Base-by-base conservation (phyloP, 2,888 invertebrate genomes). In the Ormyrus thymus region DNA sequence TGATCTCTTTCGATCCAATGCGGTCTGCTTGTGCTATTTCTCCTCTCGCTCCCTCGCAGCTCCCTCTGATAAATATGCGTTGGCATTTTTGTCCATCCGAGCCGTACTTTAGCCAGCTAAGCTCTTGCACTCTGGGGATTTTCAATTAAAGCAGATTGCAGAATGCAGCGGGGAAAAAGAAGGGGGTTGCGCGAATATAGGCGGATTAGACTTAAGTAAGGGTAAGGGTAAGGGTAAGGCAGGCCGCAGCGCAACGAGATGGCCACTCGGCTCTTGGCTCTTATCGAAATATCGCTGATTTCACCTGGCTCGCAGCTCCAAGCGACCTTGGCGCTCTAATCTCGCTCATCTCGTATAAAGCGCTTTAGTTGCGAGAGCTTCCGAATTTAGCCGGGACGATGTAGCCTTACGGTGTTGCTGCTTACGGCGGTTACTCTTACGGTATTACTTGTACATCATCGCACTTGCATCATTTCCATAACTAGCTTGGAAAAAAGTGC, bases 71-170 rank as follows among this genome's bases (percentile, higher is more conserved):
- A 29, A 29, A 29, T 29, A 29, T 29, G 29, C 29, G 29, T 29
- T 29, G 29, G 29, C 29, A 29, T 29, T 29, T 29, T 29, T 29
- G 29, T 29, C 29, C 29, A 29, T 29, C 29, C 29, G 29, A 29
- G 3, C 4, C 29, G 29, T 29, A 29, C 29, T 29, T 29, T 29
- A 29, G 29, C 29, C 29, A n/a, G n/a, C 29, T 29, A 29, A 29
- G 29, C 29, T 29, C 29, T 4, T 29, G 29, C 29, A 29, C 29
- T 29, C 29, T 3, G 4, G 74, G 77, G 50, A 74, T 70, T 78
- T 81, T 78, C 75, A 81, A 81, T 81, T 81, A 81, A 81, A 68
- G 62, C 56, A 68, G 75, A 81, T 81, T 78, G 75, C 56, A 61
- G 43, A 7, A 43, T 61, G 43, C 43, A 45, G 45, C 3, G 59